phyloP scores from a whole-genome alignment of 2,888 invertebrate species.

The Zaprionus bogoriensis region DNA sequence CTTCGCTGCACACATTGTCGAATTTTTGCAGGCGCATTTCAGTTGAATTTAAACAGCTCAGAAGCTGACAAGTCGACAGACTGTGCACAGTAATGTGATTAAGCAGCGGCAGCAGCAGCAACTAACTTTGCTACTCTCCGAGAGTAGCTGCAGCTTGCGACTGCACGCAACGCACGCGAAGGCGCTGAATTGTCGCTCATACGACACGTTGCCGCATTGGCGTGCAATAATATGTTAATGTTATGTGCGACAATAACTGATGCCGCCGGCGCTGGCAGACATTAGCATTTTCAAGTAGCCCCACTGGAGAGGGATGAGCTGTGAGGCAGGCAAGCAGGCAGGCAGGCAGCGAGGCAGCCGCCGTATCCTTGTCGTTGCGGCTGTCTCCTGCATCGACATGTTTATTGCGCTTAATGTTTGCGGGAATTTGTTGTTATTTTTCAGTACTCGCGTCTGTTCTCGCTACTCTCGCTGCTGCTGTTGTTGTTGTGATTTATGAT shows the following conservation, averaged over 20 bases:
- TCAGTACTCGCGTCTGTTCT: constrained; percentile 1
- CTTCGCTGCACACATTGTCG: constrained; percentile 69
- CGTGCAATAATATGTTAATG: constrained; percentile 82
- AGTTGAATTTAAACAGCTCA: neutral
- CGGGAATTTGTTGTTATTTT: constrained; percentile 46
- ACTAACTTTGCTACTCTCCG: constrained; percentile 9
- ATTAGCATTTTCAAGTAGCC: constrained; percentile 69
- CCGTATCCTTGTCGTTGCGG: neutral
- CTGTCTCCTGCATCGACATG: constrained; percentile 58
- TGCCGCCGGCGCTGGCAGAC: constrained; percentile 47
- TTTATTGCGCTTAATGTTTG: constrained; percentile 79
- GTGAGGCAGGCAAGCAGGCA: neutral
- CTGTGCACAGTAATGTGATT: neutral
- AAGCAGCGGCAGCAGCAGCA: constrained; percentile 10
- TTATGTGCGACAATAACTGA: constrained; percentile 73
- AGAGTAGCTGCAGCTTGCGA: constrained; percentile 45
- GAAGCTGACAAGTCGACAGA: neutral
- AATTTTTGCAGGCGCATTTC: constrained; percentile 4
- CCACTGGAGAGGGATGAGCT: constrained; percentile 4
- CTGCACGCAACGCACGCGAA: constrained; percentile 32
- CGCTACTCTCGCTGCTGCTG: constrained; percentile 23
- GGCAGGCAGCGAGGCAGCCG: neutral
- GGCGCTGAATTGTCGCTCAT: constrained; percentile 34
- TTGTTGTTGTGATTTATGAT: constrained; percentile 80
- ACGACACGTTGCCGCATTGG: constrained; percentile 34